phyloP scores from a whole-genome alignment of 2,888 invertebrate species.

The Disparrhopalites patrizii region DNA sequence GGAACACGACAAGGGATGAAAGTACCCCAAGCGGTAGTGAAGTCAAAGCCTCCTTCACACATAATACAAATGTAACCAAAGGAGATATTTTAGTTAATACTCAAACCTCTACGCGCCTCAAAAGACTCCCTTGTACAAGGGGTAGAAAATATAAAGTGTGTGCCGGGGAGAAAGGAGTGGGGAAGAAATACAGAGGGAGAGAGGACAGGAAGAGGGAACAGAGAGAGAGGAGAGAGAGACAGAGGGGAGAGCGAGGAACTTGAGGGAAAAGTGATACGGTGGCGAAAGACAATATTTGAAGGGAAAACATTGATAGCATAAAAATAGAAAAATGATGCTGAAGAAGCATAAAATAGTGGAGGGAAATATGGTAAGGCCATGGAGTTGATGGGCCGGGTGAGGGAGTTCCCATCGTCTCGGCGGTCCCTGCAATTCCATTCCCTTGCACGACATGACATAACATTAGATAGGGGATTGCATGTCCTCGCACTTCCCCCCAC shows the following conservation, averaged over 20 bases:
- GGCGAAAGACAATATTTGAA: slow-evolving; percentile 27
- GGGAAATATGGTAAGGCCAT: slow-evolving; percentile 21
- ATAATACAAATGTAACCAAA: too few species aligned
- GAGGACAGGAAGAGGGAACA: neutral
- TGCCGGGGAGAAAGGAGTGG: slow-evolving; percentile 16
- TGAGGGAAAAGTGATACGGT: slow-evolving; percentile 20
- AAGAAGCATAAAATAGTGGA: slow-evolving; percentile 27
- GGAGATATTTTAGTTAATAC: too few species aligned
- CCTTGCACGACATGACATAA: slow-evolving; percentile 16
- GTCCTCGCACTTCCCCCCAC: too few species aligned
- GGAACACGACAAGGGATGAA: neutral
- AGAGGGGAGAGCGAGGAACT: neutral
- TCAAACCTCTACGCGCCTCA: too few species aligned
- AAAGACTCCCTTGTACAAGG: too few species aligned
- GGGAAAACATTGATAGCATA: slow-evolving; percentile 27
- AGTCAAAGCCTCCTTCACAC: too few species aligned
- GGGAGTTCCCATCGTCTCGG: slow-evolving; percentile 15
- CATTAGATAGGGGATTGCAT: slow-evolving; percentile 19
- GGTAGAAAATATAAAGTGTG: neutral
- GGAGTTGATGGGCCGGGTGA: slow-evolving; percentile 13
- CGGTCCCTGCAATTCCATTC: slow-evolving; percentile 8
- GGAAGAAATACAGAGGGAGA: neutral
- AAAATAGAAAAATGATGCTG: slow-evolving; percentile 31
- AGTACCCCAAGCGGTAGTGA: neutral
- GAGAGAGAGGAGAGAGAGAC: neutral